Evolutionary conservation across 2,113 vertebrate species (phyloP).

Genomic region (Verasper variegatus): DNA sequence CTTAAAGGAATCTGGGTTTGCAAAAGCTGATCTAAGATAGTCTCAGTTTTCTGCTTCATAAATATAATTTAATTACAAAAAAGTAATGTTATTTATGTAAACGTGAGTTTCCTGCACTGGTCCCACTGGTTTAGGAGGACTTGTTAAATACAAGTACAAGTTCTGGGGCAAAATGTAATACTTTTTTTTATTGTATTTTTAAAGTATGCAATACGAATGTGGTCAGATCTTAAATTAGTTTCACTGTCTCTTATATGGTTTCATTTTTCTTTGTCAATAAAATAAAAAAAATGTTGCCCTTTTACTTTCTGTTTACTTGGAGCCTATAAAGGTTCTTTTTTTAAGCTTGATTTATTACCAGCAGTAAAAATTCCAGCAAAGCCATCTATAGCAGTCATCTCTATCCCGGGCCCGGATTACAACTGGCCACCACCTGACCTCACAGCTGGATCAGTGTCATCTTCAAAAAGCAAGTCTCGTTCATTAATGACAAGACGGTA

Average conservation of each 20-base stretch:
- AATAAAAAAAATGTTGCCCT: constrained; percentile 9
- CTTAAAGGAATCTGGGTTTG: not conserved
- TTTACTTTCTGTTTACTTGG: constrained; percentile 16
- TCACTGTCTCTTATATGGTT: not conserved
- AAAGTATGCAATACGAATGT: not conserved
- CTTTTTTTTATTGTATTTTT: not conserved
- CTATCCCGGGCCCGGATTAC: constrained; percentile 28
- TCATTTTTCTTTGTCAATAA: not conserved
- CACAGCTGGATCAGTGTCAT: constrained; percentile 50
- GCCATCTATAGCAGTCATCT: constrained; percentile 12
- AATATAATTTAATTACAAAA: not conserved
- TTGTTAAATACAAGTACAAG: not conserved
- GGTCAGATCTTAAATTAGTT: not conserved
- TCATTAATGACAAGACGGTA: constrained; percentile 44
- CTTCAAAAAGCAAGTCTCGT: constrained; percentile 54
- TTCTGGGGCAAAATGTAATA: not conserved
- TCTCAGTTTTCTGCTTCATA: not conserved
- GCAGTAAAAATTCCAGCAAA: constrained; percentile 39
- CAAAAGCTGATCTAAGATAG: not conserved
- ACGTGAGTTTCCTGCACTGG: not conserved
- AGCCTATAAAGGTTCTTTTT: constrained; percentile 14
- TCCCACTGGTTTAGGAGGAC: not conserved
- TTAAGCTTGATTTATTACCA: constrained; percentile 35
- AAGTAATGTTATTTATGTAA: not conserved
- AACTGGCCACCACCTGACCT: constrained; percentile 49